phyloP scores from a whole-genome alignment of 2,113 vertebrate genomes.

The human region GRCh38 chr1:20319501-20320000 shows the following conservation, averaged over 20 bases:
- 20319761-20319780: not conserved
- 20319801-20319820: not conserved
- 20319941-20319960: not conserved
- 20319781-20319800: not conserved
- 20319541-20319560: fast-evolving
- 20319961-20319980: not conserved
- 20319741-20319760: not conserved
- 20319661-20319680: not conserved
- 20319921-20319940: not conserved
- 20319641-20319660: not conserved
- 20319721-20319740: not conserved
- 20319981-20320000: fast-evolving
- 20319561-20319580: not conserved
- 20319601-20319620: not conserved
- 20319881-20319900: not conserved
- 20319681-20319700: not conserved
- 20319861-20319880: no score
- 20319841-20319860: no score
- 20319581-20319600: not conserved
- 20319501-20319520: conserved; percentile 88
- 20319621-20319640: not conserved
- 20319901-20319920: not conserved
- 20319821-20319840: not conserved
- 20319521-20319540: fast-evolving
- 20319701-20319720: not conserved